Conservation (phyloP, 64 coral and sea anemone species). For the Montipora foliosa region DNA sequence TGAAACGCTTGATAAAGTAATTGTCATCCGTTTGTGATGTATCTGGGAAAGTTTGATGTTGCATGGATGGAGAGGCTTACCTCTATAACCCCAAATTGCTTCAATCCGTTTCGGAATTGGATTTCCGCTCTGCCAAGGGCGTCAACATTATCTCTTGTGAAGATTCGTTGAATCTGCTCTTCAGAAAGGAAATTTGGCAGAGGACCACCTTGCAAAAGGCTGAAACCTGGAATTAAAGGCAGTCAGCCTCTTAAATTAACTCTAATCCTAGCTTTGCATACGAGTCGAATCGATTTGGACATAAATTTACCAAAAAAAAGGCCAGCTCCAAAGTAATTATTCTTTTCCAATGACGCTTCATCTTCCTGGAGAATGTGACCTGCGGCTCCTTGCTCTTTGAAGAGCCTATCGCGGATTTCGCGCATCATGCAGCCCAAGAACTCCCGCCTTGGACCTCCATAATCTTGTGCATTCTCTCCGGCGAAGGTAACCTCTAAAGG, state of each 20-base stretch:
- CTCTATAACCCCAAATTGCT: slow-evolving; percentile 22
- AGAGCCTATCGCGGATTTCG: background rate
- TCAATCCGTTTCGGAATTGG: slow-evolving; percentile 21
- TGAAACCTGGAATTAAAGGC: slow-evolving; percentile 17
- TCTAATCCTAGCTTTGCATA: background rate
- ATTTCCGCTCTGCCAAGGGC: background rate
- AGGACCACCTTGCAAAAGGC: slow-evolving; percentile 37
- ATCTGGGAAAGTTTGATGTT: too few species aligned
- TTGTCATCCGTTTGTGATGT: background rate
- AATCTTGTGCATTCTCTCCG: slow-evolving; percentile 52
- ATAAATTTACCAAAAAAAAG: too few species aligned
- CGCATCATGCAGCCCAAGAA: slow-evolving; percentile 6
- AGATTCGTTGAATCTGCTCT: background rate
- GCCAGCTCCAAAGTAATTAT: too few species aligned
- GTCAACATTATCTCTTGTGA: background rate
- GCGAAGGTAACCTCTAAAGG: slow-evolving; percentile 44
- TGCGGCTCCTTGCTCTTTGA: too few species aligned
- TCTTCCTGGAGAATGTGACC: too few species aligned
- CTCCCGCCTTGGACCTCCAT: slow-evolving; percentile 27
- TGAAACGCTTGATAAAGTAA: background rate
- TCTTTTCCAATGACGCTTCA: too few species aligned
- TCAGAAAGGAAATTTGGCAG: slow-evolving; percentile 26
- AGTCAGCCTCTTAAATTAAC: background rate
- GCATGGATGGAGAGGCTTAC: background rate
- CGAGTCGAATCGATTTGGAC: background rate